Conservation (phyloP, 2,797 vertebrate species). For the Schizopygopsis pylzovi region DNA sequence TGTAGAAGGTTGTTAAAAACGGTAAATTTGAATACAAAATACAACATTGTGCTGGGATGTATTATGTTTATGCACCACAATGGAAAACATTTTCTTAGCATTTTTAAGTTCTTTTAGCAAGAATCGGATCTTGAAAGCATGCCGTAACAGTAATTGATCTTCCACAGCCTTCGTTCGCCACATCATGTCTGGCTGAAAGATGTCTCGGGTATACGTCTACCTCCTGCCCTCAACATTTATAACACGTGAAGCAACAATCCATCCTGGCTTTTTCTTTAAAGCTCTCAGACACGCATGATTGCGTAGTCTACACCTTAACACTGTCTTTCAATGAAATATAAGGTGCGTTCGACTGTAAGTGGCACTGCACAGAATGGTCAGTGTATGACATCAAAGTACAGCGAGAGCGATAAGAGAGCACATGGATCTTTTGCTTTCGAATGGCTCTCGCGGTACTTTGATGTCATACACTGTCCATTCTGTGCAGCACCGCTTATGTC, state of each 20-base stretch:
- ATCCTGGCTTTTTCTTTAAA: constrained; percentile 70
- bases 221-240: constrained; percentile 74
- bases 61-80: background rate
- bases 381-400: no score
- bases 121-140: constrained; percentile 20
- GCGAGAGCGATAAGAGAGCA: no score
- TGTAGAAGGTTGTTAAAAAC: background rate
- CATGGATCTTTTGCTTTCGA: no score
- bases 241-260: constrained; percentile 64
- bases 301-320: constrained; percentile 17
- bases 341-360: no score
- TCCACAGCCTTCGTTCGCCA: constrained; percentile 92
- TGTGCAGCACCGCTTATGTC: no score
- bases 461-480: no score
- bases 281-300: constrained; percentile 45
- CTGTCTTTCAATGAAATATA: background rate
- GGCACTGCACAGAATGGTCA: no score
- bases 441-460: no score
- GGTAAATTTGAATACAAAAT: background rate
- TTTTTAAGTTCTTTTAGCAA: background rate
- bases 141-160: constrained; percentile 63
- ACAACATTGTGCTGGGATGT: background rate
- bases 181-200: constrained; percentile 93
- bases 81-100: no score
- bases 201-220: constrained; percentile 72